Conservation (phyloP, 2,113 vertebrate species). For the Dolichotis patagonum region DNA sequence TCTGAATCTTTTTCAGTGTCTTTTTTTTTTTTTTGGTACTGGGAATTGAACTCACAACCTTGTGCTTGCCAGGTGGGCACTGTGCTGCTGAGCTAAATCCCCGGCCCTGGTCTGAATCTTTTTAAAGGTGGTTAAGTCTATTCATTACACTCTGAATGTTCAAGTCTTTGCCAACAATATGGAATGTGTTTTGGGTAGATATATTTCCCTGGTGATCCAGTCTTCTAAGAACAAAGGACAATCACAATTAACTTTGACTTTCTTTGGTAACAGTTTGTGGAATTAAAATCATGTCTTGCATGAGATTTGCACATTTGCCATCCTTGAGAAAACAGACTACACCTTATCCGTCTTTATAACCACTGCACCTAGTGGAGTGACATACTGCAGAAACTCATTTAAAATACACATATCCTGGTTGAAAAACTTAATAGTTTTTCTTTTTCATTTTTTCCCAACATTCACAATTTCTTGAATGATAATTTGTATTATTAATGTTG, state of each 20-base stretch:
- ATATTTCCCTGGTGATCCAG: background rate
- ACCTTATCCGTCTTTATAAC: background rate
- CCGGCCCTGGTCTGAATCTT: too few species aligned
- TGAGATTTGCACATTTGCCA: background rate
- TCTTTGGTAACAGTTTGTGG: background rate
- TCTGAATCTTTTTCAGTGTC: too few species aligned
- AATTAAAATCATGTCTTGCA: background rate
- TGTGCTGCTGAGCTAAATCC: too few species aligned
- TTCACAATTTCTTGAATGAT: background rate
- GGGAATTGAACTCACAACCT: too few species aligned
- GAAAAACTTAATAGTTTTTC: background rate
- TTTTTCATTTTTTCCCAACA: background rate
- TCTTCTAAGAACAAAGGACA: background rate
- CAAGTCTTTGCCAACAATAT: background rate
- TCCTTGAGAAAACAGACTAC: background rate
- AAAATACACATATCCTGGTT: background rate
- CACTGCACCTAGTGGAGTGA: background rate
- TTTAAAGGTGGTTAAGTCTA: background rate
- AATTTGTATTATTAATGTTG: background rate
- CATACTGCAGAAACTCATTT: background rate
- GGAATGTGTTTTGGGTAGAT: background rate
- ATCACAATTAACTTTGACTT: background rate
- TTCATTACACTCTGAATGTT: background rate
- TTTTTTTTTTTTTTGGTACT: too few species aligned
- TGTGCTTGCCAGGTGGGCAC: too few species aligned